Percentiles rank a stretch among this genome's conserved stretches.
Conservation (phyloP, 2,888 invertebrate genomes). For the Pristionchus fissidentatus region DNA sequence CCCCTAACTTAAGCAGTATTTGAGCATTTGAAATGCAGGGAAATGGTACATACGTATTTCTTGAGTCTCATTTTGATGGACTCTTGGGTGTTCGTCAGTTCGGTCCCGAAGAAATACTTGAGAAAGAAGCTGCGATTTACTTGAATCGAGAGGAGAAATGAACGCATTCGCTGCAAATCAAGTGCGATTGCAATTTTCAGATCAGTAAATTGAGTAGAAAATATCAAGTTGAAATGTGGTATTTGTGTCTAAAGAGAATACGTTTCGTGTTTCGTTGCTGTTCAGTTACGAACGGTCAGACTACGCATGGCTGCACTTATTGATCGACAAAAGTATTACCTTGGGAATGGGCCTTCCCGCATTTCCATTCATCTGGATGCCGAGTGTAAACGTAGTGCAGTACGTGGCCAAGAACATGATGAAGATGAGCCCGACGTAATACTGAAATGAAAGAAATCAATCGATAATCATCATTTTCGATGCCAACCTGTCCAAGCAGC, state of each 20-base stretch:
- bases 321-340: not conserved
- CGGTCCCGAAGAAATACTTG: conserved; percentile 69
- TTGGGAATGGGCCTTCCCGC: conserved; percentile 55
- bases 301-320: not conserved
- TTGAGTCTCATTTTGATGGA: conserved; percentile 69
- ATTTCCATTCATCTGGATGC: conserved; percentile 73
- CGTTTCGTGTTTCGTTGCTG: too few relatives aligned
- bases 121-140: conserved; percentile 66
- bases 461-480: not conserved
- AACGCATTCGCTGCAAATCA: conserved; percentile 59
- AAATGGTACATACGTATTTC: conserved; percentile 67
- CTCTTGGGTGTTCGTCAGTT: conserved; percentile 70
- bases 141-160: conserved; percentile 64
- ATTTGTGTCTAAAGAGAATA: too few relatives aligned
- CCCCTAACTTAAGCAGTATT: too few relatives aligned
- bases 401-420: conserved; percentile 74
- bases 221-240: too few relatives aligned
- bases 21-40: not conserved
- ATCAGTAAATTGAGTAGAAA: not conserved
- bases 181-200: conserved; percentile 16
- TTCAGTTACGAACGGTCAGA: not conserved
- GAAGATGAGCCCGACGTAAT: conserved; percentile 71
- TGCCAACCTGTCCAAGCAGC: conserved; percentile 60
- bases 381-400: conserved; percentile 69
- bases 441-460: conserved; percentile 51